These are phyloP conservation scores for Peromyscus nudipes DNA, from an alignment of 2,797 vertebrate genomes.

Conservation along the genomic window DNA sequence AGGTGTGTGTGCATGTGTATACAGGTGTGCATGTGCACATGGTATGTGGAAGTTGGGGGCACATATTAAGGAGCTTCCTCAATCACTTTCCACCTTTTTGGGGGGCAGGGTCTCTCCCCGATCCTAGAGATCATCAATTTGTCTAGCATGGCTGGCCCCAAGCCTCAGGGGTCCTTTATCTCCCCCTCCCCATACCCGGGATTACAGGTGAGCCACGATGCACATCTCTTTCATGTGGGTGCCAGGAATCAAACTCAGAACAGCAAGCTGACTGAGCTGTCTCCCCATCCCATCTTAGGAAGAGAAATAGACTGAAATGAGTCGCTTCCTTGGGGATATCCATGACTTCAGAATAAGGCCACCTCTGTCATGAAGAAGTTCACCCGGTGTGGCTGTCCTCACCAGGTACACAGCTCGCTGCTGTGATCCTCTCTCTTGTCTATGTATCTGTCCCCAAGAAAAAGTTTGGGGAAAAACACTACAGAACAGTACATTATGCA, in stretches of 20 bases:
- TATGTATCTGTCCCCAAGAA: neutral
- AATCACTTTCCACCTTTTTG: no score
- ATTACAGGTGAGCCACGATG: neutral
- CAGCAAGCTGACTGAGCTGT: neutral
- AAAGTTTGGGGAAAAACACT: neutral
- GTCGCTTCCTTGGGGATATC: neutral
- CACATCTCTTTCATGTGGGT: neutral
- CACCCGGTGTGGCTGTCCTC: neutral
- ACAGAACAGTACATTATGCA: neutral
- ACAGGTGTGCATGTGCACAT: neutral
- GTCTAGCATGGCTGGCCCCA: neutral
- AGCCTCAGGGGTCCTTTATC: neutral
- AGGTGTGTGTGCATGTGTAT: no score
- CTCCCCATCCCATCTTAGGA: neutral
- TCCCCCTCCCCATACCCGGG: no score
- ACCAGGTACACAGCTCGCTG: neutral
- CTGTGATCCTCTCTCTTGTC: neutral
- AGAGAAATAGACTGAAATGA: neutral
- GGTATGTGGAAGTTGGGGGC: no score
- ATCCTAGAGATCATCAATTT: neutral
- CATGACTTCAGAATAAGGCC: neutral
- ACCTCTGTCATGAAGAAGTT: neutral
- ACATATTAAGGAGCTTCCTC: neutral
- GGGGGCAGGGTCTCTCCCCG: neutral
- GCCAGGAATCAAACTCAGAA: neutral